Conservation (phyloP, 1,140 invertebrate genomes). For the Acromyrmex charruanus region DNA sequence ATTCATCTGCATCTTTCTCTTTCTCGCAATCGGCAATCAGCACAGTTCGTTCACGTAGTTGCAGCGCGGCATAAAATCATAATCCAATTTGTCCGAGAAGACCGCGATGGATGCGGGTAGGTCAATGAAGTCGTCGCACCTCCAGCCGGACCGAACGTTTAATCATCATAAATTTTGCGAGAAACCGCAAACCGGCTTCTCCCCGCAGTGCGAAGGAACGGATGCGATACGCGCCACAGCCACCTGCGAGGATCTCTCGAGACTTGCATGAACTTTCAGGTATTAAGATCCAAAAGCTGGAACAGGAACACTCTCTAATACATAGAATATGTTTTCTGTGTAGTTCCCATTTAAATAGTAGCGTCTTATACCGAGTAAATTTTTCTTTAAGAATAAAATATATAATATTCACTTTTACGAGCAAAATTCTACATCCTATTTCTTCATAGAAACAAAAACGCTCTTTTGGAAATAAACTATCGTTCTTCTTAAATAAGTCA, state of each 20-base stretch:
- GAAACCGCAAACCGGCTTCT: conserved; percentile 83
- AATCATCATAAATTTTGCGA: conserved; percentile 86
- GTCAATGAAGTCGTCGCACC: conserved; percentile 83
- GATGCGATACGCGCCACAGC: conserved; percentile 31
- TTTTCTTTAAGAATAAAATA: not conserved
- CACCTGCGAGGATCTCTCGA: conserved; percentile 46
- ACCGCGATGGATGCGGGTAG: conserved; percentile 78
- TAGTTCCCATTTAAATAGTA: not conserved
- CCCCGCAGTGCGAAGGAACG: conserved; percentile 34
- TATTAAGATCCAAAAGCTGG: conserved; percentile 16
- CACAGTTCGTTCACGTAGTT: conserved; percentile 67
- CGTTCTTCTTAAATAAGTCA: too few relatives aligned
- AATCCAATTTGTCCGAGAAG: conserved; percentile 83
- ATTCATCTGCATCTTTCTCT: not conserved
- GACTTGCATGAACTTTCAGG: not conserved
- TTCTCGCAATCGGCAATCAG: conserved; percentile 65
- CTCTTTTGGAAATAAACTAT: too few relatives aligned
- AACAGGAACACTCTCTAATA: not conserved
- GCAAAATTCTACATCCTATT: too few relatives aligned
- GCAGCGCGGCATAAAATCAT: conserved; percentile 81
- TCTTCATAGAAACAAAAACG: too few relatives aligned
- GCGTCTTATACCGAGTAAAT: not conserved
- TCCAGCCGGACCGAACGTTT: conserved; percentile 80
- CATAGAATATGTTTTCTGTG: not conserved
- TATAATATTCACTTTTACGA: too few relatives aligned